Conservation (phyloP, 2,113 vertebrate species). For the Periophthalmus modestus region DNA sequence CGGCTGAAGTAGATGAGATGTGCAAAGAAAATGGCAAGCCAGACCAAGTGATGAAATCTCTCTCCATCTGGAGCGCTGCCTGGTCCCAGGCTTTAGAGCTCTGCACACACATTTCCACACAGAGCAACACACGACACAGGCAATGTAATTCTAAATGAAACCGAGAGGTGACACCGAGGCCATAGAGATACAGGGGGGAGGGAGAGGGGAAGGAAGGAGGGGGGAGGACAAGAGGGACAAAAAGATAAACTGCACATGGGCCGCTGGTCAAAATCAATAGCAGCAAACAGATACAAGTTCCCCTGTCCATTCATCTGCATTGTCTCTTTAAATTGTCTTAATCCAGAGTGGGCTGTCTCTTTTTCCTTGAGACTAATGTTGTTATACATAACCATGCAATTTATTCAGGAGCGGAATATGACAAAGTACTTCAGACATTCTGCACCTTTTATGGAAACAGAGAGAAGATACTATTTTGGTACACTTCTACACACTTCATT, state of each 20-base stretch:
- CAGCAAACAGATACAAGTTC: slow-evolving; percentile 39
- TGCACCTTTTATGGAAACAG: neutral
- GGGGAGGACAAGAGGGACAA: slow-evolving; percentile 32
- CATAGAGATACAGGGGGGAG: slow-evolving; percentile 11
- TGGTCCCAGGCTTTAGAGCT: slow-evolving; percentile 42
- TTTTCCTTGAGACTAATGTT: slow-evolving; percentile 11
- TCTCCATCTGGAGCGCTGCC: slow-evolving; percentile 66
- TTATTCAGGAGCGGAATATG: neutral
- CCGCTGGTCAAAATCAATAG: slow-evolving; percentile 59
- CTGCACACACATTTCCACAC: slow-evolving; percentile 17
- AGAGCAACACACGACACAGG: slow-evolving; percentile 19
- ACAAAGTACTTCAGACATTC: neutral
- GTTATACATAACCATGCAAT: neutral
- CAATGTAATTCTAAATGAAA: slow-evolving; percentile 61
- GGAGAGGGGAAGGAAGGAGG: slow-evolving; percentile 16
- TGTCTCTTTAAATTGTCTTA: slow-evolving; percentile 7
- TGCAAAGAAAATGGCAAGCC: slow-evolving; percentile 66
- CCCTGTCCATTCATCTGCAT: slow-evolving; percentile 37
- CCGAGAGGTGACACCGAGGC: slow-evolving; percentile 45
- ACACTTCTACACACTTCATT: neutral
- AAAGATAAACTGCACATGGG: slow-evolving; percentile 53
- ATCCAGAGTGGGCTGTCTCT: neutral
- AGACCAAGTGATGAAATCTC: slow-evolving; percentile 69
- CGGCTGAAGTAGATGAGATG: slow-evolving; percentile 60
- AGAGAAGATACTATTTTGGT: neutral